These are phyloP conservation scores for Hycleus phaleratus DNA, from an alignment of 1,140 invertebrate genomes.

Conservation along the genomic window DNA sequence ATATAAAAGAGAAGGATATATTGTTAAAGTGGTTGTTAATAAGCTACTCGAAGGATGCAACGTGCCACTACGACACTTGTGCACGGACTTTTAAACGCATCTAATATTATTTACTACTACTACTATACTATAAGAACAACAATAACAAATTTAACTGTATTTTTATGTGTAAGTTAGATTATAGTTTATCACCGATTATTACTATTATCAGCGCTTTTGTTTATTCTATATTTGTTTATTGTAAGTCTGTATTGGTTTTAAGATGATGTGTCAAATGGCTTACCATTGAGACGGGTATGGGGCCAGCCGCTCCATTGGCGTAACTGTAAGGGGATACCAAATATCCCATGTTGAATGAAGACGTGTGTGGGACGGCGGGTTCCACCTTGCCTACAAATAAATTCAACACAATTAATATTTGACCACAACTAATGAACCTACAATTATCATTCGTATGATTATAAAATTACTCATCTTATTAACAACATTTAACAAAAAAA, in stretches of 20 bases:
- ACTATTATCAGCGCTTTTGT: too few species aligned
- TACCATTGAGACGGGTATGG: constrained; percentile 81
- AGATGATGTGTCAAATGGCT: constrained; percentile 42
- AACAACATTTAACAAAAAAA: too few species aligned
- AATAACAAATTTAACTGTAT: too few species aligned
- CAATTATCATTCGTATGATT: too few species aligned
- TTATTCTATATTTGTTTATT: too few species aligned
- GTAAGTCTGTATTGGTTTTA: not conserved
- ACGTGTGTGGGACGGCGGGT: constrained; percentile 70
- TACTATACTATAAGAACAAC: too few species aligned
- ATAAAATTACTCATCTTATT: too few species aligned
- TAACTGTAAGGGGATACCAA: constrained; percentile 81
- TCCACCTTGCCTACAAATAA: constrained; percentile 72
- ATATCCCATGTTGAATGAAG: constrained; percentile 85
- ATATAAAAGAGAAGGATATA: not conserved
- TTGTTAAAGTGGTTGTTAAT: constrained; percentile 8
- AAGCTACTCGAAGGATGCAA: constrained; percentile 5
- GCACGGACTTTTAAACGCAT: not conserved
- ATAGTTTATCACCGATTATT: too few species aligned
- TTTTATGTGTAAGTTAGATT: too few species aligned
- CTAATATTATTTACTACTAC: too few species aligned
- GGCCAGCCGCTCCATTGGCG: constrained; percentile 74
- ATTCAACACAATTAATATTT: too few species aligned
- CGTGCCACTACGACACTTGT: constrained; percentile 4
- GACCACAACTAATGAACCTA: too few species aligned